These are phyloP conservation scores for Melipona bicolor DNA, from an alignment of 2,888 invertebrate genomes.

Conservation along the genomic window DNA sequence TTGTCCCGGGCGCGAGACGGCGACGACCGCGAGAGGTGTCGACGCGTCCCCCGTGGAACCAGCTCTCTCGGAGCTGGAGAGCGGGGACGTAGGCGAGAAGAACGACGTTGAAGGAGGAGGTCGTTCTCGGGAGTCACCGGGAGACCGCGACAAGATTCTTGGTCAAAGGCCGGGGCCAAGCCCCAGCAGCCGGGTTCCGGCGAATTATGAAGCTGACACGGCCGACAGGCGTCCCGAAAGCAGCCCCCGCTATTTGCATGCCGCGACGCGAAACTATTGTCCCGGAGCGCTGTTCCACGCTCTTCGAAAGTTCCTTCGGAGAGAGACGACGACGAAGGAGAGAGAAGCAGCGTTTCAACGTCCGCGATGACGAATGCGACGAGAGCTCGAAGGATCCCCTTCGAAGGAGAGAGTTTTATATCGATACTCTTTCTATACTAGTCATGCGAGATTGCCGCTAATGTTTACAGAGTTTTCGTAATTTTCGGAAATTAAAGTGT, in stretches of 20 bases:
- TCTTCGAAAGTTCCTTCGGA: slow-evolving; percentile 24
- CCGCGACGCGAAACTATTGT: slow-evolving; percentile 60
- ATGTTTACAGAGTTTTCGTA: too few species aligned
- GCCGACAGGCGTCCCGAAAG: slow-evolving; percentile 53
- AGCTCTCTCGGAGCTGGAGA: slow-evolving; percentile 11
- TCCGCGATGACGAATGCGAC: slow-evolving; percentile 27
- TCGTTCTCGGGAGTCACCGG: neutral
- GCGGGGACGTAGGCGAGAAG: too few species aligned
- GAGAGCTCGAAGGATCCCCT: too few species aligned
- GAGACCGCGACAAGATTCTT: slow-evolving; percentile 57
- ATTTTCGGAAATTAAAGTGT: too few species aligned
- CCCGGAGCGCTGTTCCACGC: slow-evolving; percentile 26
- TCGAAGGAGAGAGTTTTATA: too few species aligned
- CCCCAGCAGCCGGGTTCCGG: slow-evolving; percentile 64
- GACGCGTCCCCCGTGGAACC: neutral
- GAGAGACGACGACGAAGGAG: neutral
- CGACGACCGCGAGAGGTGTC: slow-evolving; percentile 44
- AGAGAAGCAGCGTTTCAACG: slow-evolving; percentile 31
- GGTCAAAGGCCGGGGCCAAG: slow-evolving; percentile 63
- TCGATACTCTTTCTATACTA: too few species aligned
- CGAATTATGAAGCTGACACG: slow-evolving; percentile 71
- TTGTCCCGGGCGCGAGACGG: slow-evolving; percentile 11
- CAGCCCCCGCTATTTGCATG: slow-evolving; percentile 65
- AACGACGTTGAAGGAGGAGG: neutral
- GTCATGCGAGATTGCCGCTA: too few species aligned